Conservation (phyloP, 2,797 vertebrate species). For the Peromyscus attwateri region DNA sequence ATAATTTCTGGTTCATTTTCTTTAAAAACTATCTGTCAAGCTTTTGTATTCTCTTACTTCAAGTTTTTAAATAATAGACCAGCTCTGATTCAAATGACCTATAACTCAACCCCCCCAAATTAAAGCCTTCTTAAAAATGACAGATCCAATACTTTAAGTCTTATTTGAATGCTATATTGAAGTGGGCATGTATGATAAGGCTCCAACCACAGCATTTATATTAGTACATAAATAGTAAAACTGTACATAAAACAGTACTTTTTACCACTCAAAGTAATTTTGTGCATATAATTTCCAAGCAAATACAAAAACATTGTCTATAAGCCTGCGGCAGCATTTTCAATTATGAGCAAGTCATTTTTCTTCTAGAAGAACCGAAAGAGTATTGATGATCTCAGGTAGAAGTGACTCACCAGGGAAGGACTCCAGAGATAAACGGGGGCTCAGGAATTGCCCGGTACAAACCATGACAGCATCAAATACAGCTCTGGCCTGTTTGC, state of each 20-base stretch:
- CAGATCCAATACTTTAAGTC: neutral
- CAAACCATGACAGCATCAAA: slow-evolving; percentile 96
- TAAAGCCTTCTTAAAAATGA: neutral
- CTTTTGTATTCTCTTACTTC: neutral
- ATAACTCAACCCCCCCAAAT: neutral
- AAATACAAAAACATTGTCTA: neutral
- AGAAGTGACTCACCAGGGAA: slow-evolving; percentile 92
- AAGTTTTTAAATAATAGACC: slow-evolving; percentile 1
- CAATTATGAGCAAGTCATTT: neutral
- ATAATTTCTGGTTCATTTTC: slow-evolving; percentile 21
- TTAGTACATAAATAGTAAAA: slow-evolving; percentile 8
- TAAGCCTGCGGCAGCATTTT: neutral
- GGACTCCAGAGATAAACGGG: slow-evolving; percentile 91
- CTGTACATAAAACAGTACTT: neutral
- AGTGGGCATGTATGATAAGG: neutral
- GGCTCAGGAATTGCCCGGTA: slow-evolving; percentile 91
- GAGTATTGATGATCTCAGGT: neutral
- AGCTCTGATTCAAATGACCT: neutral
- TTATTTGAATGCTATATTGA: slow-evolving; percentile 30
- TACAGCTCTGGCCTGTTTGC: slow-evolving; percentile 86
- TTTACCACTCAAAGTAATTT: slow-evolving; percentile 7
- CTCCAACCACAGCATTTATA: slow-evolving; percentile 5
- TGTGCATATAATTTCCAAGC: neutral
- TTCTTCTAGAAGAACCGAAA: neutral
- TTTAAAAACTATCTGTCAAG: neutral